phyloP scores from a whole-genome alignment of 23 tunicate genomes.

The Oikopleura dioica region DNA sequence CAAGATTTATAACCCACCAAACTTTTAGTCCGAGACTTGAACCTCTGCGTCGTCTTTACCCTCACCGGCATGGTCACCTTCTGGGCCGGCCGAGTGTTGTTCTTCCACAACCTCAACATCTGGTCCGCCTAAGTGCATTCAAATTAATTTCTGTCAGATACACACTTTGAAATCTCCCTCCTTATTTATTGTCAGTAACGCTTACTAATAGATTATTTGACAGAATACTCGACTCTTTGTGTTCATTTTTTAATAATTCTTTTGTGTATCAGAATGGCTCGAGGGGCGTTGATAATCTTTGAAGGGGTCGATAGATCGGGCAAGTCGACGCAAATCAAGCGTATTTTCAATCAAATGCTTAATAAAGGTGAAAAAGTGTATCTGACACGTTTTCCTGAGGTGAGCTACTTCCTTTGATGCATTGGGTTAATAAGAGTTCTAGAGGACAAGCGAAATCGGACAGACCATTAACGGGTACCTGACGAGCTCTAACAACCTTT shows the following conservation, averaged over 20 bases:
- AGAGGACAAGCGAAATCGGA: background rate
- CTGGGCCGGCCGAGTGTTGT: background rate
- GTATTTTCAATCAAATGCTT: background rate
- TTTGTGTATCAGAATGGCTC: constrained; percentile 14
- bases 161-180: no score
- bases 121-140: background rate
- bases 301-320: constrained; percentile 93
- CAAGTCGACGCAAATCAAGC: constrained; percentile 70
- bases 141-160: no score
- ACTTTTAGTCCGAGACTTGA: background rate
- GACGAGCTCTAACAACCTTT: constrained; percentile 16
- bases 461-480: constrained; percentile 15
- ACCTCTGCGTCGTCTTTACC: background rate
- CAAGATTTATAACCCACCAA: no score
- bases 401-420: no score
- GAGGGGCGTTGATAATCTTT: constrained; percentile 74
- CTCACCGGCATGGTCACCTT: background rate
- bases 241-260: no score
- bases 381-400: constrained; percentile 8
- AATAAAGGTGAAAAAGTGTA: background rate
- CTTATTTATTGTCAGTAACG: no score
- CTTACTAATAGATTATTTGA: no score
- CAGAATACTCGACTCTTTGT: no score
- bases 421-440: no score
- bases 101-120: constrained; percentile 8